These are phyloP conservation scores for Leptoteleia sp. DNA, from an alignment of 1,140 invertebrate species.

Conservation along the genomic window DNA sequence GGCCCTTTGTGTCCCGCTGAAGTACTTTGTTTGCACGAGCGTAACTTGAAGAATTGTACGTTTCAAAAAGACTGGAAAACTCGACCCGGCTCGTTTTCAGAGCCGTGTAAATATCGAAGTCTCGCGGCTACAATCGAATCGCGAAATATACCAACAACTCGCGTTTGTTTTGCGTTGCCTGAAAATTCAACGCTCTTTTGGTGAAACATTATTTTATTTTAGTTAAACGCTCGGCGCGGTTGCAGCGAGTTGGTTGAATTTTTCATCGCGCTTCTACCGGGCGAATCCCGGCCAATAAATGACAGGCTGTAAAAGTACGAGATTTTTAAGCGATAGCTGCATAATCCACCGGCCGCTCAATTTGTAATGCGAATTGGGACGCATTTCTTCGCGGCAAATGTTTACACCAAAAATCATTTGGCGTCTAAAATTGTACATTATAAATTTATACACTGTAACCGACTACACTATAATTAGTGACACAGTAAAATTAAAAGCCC, in stretches of 20 bases:
- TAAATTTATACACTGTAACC: too few relatives aligned
- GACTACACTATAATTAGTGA: too few relatives aligned
- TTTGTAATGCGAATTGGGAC: slow-evolving; percentile 28
- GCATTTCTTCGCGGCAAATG: too few relatives aligned
- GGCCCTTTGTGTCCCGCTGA: slow-evolving; percentile 27
- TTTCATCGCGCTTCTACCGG: too few relatives aligned
- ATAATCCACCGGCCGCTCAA: slow-evolving; percentile 19
- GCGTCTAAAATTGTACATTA: too few relatives aligned
- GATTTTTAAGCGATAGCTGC: slow-evolving; percentile 6
- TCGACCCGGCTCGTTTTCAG: slow-evolving; percentile 17
- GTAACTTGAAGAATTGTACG: slow-evolving; percentile 29
- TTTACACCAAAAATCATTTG: slow-evolving; percentile 37
- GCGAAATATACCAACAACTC: slow-evolving; percentile 1
- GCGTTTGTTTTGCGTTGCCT: not conserved
- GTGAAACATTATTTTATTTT: slow-evolving; percentile 14
- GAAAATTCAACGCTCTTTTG: not conserved
- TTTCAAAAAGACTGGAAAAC: slow-evolving; percentile 20
- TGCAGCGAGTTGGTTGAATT: too few relatives aligned
- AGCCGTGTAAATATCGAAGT: slow-evolving; percentile 26
- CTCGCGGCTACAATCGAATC: slow-evolving; percentile 1
- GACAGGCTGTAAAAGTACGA: too few relatives aligned
- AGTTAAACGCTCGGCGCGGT: too few relatives aligned
- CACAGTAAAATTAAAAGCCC: too few relatives aligned
- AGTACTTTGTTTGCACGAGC: slow-evolving; percentile 48
- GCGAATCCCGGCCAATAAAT: too few relatives aligned